Base-by-base conservation (phyloP, 2,113 vertebrate species). In the Glaucidium brasilianum region DNA sequence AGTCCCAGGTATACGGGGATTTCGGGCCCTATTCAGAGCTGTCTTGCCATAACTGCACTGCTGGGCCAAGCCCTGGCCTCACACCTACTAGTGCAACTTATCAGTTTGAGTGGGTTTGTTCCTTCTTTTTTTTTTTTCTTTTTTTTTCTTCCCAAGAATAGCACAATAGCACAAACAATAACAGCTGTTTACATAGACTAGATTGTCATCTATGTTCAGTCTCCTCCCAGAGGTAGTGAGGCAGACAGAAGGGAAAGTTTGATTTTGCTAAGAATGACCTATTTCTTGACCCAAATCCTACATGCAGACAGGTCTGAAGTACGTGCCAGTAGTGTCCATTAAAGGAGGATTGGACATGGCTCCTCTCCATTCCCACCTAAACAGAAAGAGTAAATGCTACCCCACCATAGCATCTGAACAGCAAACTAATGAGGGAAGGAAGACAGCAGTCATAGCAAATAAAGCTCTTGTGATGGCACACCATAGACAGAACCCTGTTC, bases 1-100 rank as follows among this genome's bases (percentile, higher is more conserved):
- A 25, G 11, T 3, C 66, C 19, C 2, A 0, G 7, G 18, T n/a
- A 63, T 37, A 20, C 2, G 0, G 21, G 39, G 26, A 35, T 66
- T 53, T 56, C 75, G 64, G 58, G 6, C 41, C 37, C 32, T 66
- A 0, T 8, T 43, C 66, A 55, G 55, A 50, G 23, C 22, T 60
- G 13, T 26, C 32, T 30, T 17, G 20, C 22, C 21, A 37, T 1
- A 80, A n/a, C 18, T 71, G 66, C n/a, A 9, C n/a, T 16, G 17
- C 27, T 25, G 39, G 15, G 14, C 5, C 3, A 1, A 49, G 30
- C 35, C 35, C 45, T 23, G 53, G 34, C 32, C 63, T 86, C 68
- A 83, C 50, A 69, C 18, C 30, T 49, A 58, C 34, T 3, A 10
- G 2, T 25, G 8, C 12, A 56, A 76, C 49, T 47, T 30, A 59